A percentile compares a stretch with the other conserved stretches of the same genome.
Conservation (phyloP, 2,113 vertebrate genomes). For the Hemicordylus capensis region DNA sequence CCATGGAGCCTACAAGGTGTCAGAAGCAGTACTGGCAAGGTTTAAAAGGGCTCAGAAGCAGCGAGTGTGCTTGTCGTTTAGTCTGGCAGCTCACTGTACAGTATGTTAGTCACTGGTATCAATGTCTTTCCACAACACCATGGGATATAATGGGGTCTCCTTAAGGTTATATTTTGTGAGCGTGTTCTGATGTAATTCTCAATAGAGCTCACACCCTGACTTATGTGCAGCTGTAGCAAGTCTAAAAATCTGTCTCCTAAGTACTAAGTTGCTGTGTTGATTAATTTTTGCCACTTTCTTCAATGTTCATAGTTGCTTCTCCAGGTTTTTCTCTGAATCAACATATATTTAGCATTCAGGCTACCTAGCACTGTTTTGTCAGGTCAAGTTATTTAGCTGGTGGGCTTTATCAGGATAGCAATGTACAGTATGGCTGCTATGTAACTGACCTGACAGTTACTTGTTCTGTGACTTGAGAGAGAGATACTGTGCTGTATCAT, state of each 20-base stretch:
- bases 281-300: background rate
- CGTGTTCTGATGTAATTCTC: background rate
- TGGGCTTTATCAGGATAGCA: background rate
- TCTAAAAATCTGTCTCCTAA: background rate
- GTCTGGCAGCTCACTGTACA: no score
- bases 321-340: no score
- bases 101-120: background rate
- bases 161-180: background rate
- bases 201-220: background rate
- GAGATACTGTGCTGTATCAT: background rate
- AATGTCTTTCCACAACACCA: background rate
- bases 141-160: background rate
- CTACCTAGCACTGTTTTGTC: background rate
- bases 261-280: background rate
- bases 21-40: no score
- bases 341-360: background rate
- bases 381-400: background rate
- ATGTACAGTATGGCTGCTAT: background rate
- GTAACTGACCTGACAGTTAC: background rate
- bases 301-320: background rate
- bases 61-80: no score
- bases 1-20: no score
- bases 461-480: background rate
- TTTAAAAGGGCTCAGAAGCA: no score
- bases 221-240: background rate